Conservation (phyloP, 1,140 invertebrate genomes). For the Drosophila erecta region DNA sequence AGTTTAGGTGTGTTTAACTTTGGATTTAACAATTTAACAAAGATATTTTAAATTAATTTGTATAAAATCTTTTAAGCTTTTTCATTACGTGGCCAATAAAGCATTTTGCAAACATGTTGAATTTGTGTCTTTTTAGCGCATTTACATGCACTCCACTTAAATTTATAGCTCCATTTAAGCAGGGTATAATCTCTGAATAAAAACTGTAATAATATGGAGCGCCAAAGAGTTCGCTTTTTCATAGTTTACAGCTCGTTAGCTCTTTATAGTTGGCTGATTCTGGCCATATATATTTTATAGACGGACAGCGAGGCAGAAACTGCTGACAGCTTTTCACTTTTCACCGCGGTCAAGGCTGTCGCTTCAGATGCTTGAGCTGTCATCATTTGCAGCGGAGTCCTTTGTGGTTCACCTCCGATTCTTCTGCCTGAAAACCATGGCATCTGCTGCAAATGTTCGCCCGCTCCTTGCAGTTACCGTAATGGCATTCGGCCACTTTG, state of each 20-base stretch:
- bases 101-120: neutral
- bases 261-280: slow-evolving; percentile 71
- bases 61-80: no score
- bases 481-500: slow-evolving; percentile 70
- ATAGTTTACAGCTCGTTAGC: slow-evolving; percentile 79
- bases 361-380: slow-evolving; percentile 29
- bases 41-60: no score
- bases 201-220: slow-evolving; percentile 28
- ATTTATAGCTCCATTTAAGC: slow-evolving; percentile 31
- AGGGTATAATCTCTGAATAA: slow-evolving; percentile 10
- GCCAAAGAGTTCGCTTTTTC: slow-evolving; percentile 45
- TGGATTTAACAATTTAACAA: no score
- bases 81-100: no score
- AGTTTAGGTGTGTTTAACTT: no score
- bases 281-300: slow-evolving; percentile 35
- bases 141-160: slow-evolving; percentile 7
- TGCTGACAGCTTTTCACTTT: slow-evolving; percentile 77
- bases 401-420: slow-evolving; percentile 28
- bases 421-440: slow-evolving; percentile 14
- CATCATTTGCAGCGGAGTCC: slow-evolving; percentile 42
- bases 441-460: slow-evolving; percentile 50
- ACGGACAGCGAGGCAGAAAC: slow-evolving; percentile 48
- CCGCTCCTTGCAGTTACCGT: slow-evolving; percentile 38
- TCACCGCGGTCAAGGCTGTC: slow-evolving; percentile 75
- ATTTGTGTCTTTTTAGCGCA: neutral